Percentiles rank a stretch among this genome's conserved stretches.
Evolutionary conservation across 2,113 vertebrate species (phyloP).

Genomic region (Nibea albiflora): DNA sequence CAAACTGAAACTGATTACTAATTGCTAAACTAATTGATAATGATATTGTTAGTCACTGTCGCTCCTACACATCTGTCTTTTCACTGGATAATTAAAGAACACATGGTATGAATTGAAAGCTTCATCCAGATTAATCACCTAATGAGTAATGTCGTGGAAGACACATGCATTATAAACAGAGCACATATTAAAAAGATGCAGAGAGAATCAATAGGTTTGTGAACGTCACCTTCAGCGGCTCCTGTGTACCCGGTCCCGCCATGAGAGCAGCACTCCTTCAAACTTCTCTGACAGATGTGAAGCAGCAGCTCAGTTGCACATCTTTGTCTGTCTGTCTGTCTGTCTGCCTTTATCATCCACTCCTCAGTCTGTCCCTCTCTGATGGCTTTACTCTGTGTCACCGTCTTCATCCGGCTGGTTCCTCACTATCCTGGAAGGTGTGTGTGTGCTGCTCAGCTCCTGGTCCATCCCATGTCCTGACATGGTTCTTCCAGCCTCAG

Average conservation of each 20-base stretch:
- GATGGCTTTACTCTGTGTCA: slow-evolving; percentile 31
- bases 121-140: not conserved
- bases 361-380: slow-evolving; percentile 21
- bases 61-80: not conserved
- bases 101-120: not conserved
- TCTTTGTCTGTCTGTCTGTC: slow-evolving; percentile 15
- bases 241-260: slow-evolving; percentile 71
- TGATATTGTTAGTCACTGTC: not conserved
- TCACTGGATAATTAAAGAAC: slow-evolving; percentile 16
- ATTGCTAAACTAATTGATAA: not conserved
- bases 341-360: slow-evolving; percentile 5
- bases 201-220: not conserved
- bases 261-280: slow-evolving; percentile 68
- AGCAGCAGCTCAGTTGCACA: slow-evolving; percentile 63
- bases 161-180: slow-evolving; percentile 14
- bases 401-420: slow-evolving; percentile 53
- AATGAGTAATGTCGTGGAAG: not conserved
- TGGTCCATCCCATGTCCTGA: slow-evolving; percentile 44
- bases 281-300: slow-evolving; percentile 70
- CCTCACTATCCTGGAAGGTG: slow-evolving; percentile 15
- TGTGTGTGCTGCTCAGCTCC: slow-evolving; percentile 23
- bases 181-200: not conserved
- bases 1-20: not conserved
- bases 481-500: slow-evolving; percentile 40
- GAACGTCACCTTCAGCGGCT: slow-evolving; percentile 78